These are phyloP conservation scores for Timema cristinae DNA, from an alignment of 2,888 invertebrate genomes.

Conservation along the genomic window DNA sequence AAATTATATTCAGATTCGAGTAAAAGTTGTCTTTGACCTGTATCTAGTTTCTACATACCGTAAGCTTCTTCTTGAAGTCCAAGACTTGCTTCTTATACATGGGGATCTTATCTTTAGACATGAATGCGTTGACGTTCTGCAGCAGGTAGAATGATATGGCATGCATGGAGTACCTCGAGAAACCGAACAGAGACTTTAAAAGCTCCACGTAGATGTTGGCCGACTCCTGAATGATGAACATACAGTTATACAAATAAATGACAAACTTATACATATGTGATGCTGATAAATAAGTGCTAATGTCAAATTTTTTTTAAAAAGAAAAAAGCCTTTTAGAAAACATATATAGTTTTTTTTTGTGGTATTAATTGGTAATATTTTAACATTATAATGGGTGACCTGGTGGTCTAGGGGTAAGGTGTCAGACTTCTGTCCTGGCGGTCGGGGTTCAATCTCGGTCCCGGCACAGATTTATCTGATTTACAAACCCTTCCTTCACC, in stretches of 20 bases:
- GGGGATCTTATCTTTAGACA: slow-evolving; percentile 40
- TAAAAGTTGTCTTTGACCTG: too few relatives aligned
- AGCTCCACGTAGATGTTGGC: slow-evolving; percentile 25
- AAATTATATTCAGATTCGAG: too few relatives aligned
- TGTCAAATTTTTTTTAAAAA: too few relatives aligned
- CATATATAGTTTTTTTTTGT: too few relatives aligned
- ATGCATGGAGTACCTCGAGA: slow-evolving; percentile 48
- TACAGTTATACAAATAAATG: not conserved
- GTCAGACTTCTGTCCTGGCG: too few relatives aligned
- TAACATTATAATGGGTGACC: too few relatives aligned
- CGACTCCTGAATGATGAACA: slow-evolving; percentile 20
- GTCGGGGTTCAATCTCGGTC: too few relatives aligned
- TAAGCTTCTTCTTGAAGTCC: slow-evolving; percentile 44
- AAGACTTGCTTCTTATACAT: slow-evolving; percentile 42
- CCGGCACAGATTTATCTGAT: too few relatives aligned
- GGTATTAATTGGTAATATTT: too few relatives aligned
- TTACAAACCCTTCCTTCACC: too few relatives aligned
- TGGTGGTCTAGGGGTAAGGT: too few relatives aligned
- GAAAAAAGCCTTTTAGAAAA: too few relatives aligned
- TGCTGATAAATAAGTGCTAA: not conserved
- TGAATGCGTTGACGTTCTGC: slow-evolving; percentile 44
- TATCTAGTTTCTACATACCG: slow-evolving; percentile 38
- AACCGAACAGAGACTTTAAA: slow-evolving; percentile 36
- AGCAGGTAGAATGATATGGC: slow-evolving; percentile 50
- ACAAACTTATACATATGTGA: not conserved